Evolutionary conservation across 2,113 vertebrate genomes (phyloP).

Genomic region (Rynchops niger): DNA sequence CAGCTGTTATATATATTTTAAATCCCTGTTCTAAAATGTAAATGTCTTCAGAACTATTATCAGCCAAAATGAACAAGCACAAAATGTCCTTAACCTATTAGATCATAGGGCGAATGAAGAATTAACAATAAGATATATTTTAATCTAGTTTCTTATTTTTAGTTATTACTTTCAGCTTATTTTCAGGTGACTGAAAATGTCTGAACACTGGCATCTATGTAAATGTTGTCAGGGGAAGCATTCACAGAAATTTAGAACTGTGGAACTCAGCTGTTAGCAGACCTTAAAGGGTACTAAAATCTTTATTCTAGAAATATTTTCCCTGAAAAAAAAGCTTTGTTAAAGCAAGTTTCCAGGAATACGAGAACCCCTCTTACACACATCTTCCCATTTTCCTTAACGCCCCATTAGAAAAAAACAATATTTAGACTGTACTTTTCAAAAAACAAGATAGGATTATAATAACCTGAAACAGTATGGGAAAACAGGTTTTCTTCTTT

Average conservation of each 20-base stretch:
- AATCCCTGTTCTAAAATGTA: not conserved
- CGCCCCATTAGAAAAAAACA: not conserved
- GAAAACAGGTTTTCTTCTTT: not conserved
- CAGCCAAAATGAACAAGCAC: not conserved
- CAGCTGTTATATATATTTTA: slow-evolving; percentile 39
- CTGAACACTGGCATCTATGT: not conserved
- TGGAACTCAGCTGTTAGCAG: not conserved
- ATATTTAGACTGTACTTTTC: not conserved
- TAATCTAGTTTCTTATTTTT: not conserved
- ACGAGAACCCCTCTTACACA: not conserved
- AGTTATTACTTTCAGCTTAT: not conserved
- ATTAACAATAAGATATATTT: not conserved
- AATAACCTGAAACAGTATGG: slow-evolving; percentile 5
- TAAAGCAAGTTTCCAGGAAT: slow-evolving; percentile 15
- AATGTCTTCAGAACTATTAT: slow-evolving; percentile 17
- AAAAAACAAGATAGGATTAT: slow-evolving; percentile 32
- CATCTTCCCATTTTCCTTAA: not conserved
- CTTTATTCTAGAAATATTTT: not conserved
- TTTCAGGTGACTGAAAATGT: not conserved
- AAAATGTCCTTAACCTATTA: not conserved
- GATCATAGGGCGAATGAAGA: not conserved
- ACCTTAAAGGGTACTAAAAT: not conserved
- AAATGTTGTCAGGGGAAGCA: not conserved
- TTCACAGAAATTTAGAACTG: not conserved
- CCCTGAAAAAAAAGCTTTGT: not conserved